These are phyloP conservation scores for Mus spicilegus DNA, from an alignment of 2,113 vertebrate species.

Conservation along the genomic window DNA sequence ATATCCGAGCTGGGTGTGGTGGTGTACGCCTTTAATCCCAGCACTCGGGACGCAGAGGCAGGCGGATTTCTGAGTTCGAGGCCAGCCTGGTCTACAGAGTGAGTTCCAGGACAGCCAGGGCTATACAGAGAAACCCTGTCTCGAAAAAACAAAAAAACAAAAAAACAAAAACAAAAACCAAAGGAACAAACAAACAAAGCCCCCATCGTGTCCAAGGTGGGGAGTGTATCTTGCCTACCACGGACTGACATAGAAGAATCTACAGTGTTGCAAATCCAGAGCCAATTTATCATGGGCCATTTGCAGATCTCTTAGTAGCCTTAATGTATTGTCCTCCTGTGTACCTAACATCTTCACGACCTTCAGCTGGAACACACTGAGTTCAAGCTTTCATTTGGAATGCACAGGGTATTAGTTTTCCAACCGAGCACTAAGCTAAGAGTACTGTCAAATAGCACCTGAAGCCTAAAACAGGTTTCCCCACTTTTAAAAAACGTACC, in stretches of 20 bases:
- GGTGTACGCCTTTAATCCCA: too few relatives aligned
- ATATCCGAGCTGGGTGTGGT: too few relatives aligned
- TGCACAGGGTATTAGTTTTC: neutral
- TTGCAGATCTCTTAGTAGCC: neutral
- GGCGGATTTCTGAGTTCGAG: too few relatives aligned
- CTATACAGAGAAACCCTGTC: too few relatives aligned
- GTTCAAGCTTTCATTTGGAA: neutral
- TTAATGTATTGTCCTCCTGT: neutral
- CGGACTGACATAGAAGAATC: neutral
- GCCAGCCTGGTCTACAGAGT: too few relatives aligned
- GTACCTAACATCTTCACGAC: neutral
- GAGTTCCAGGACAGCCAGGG: too few relatives aligned
- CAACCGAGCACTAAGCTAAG: neutral
- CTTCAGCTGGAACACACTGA: neutral
- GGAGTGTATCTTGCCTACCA: neutral
- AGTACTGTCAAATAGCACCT: neutral
- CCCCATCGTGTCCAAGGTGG: neutral
- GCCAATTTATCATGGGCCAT: neutral
- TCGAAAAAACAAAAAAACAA: too few relatives aligned
- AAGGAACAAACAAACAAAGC: too few relatives aligned
- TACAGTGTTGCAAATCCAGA: neutral
- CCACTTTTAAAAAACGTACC: neutral
- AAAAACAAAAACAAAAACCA: too few relatives aligned
- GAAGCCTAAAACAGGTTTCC: neutral
- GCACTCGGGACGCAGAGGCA: too few relatives aligned